Evolutionary conservation across 2,797 vertebrate genomes (phyloP), one percentile per base, ranked within the genome.

Genomic region (Rhinophrynus dorsalis): DNA sequence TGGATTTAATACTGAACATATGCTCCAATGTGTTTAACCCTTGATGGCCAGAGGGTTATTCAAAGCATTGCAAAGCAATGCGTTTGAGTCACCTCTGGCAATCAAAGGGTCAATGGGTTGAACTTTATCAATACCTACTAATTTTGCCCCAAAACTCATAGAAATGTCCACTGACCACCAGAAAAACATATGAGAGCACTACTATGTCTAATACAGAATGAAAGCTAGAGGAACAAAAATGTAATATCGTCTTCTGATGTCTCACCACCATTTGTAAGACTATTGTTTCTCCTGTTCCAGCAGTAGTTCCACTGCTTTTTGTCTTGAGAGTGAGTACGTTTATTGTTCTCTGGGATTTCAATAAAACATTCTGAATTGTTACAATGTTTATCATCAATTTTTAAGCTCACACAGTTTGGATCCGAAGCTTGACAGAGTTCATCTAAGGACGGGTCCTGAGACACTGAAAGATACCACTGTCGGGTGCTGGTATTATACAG

Each of bases 371-470:
- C 37, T 42, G 18, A 42, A 42, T 48, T 57, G 23, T 69, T 52
- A 45, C 32, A 57, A 32, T 56, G 59, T 70, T 70, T 70, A 71
- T 33, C 45, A 48, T 48, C 51, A 55, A 44, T 42, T 47, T 51
- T 62, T 47, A 56, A 61, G 35, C 20, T 35, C 30, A 45, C 38
- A 55, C 48, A 55, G 17, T 64, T 57, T 71, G 50, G 59, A 64
- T 50, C 24, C 11, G 17, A 59, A 17, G 12, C 18, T 64, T 51
- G 20, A 6, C 6, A 23, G 23, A 58, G 68, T 57, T 64, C 52
- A 72, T 51, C 17, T 48, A 37, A 72, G 68, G 68, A 72, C 42
- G 64, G 30, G 68, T 32, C 18, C 7, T 40, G n/a, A 65, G 35
- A 58, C 52, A 27, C 18, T 57, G 18, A 38, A 51, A 24, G 2